Evolutionary conservation across 1,140 invertebrate genomes (phyloP).

Genomic region (Danaus plexippus): DNA sequence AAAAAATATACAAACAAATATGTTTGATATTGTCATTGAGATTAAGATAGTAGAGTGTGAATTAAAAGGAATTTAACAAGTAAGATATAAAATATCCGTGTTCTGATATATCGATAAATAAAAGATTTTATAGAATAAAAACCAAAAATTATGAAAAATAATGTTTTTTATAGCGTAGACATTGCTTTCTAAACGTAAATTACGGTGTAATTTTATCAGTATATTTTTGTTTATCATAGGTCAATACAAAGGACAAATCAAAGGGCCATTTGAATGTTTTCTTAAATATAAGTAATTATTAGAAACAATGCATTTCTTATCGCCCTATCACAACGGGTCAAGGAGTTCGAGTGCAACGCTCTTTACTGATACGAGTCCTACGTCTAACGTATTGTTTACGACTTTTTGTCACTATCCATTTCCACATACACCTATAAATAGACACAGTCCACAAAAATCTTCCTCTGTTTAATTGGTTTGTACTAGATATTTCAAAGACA

Average conservation of each 20-base stretch:
- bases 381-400: conserved; percentile 61
- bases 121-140: no score
- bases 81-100: no score
- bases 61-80: no score
- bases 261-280: conserved; percentile 25
- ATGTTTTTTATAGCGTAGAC: no score
- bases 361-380: conserved; percentile 43
- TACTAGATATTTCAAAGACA: conserved; percentile 1
- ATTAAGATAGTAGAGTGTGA: no score
- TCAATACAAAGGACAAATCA: conserved; percentile 16
- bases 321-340: conserved; percentile 41
- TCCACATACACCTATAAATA: conserved; percentile 54
- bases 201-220: no score
- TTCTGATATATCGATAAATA: no score
- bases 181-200: no score
- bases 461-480: not conserved
- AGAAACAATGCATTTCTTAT: conserved; percentile 35
- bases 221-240: no score
- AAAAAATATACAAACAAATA: no score
- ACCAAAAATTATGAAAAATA: no score
- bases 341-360: conserved; percentile 52
- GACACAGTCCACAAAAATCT: conserved; percentile 15
- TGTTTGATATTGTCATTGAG: no score
- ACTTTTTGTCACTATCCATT: conserved; percentile 48
- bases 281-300: conserved; percentile 26